phyloP scores from a whole-genome alignment of 2,113 vertebrate genomes.

The Planiliza haematocheilus region DNA sequence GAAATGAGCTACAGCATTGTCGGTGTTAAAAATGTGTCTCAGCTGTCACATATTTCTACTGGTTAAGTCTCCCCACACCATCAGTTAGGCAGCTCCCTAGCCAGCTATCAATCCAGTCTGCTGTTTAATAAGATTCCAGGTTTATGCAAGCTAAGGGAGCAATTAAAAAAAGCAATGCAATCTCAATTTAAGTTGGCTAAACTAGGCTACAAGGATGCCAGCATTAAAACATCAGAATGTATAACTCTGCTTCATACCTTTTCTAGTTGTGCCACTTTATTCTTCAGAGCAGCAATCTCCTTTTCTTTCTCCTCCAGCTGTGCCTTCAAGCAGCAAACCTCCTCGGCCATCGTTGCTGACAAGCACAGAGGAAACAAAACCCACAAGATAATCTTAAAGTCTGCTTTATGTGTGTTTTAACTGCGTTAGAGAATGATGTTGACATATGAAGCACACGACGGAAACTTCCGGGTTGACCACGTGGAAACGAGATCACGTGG shows the following conservation, averaged over 20 bases:
- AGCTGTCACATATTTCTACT: too few relatives aligned
- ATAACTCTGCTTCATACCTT: slow-evolving; percentile 61
- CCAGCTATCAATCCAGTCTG: too few relatives aligned
- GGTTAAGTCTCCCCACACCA: too few relatives aligned
- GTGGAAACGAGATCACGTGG: slow-evolving; percentile 48
- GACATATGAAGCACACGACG: background rate
- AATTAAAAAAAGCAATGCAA: background rate
- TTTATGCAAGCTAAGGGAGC: too few relatives aligned
- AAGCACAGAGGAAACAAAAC: background rate
- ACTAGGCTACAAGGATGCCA: accelerated
- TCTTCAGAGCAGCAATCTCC: slow-evolving; percentile 76
- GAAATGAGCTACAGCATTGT: too few relatives aligned
- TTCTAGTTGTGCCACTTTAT: slow-evolving; percentile 70
- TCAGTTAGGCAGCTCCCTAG: too few relatives aligned
- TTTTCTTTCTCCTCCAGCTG: slow-evolving; percentile 76
- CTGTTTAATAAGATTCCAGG: too few relatives aligned
- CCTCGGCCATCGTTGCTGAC: slow-evolving; percentile 63
- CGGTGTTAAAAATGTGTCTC: too few relatives aligned
- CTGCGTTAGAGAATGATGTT: background rate
- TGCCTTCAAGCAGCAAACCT: slow-evolving; percentile 66
- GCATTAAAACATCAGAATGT: background rate
- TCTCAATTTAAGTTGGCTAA: background rate
- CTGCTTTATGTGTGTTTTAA: background rate
- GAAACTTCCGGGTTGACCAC: slow-evolving; percentile 64
- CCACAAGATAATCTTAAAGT: background rate